Evolutionary conservation across 2,888 invertebrate species (phyloP), one percentile per base, ranked within the genome.

Genomic region (Drosophila ustulata): DNA sequence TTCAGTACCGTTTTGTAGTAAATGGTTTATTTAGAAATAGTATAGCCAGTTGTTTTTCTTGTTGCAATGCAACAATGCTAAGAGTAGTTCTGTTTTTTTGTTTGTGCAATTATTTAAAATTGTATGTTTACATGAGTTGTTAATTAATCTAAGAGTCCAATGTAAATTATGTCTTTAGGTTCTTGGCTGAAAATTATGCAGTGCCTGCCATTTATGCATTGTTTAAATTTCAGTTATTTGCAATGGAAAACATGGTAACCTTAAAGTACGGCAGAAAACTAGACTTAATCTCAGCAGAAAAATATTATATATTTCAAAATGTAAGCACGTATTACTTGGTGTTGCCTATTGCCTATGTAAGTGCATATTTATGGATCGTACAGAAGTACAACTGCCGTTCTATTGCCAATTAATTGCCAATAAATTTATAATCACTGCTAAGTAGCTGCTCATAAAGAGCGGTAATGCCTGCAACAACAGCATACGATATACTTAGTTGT

Each of bases 361-460:
- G n/a, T n/a, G 37, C 37, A 11, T 37, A 37, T n/a, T n/a, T 5
- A n/a, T 37, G 4, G 11, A 37, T n/a, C n/a, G 37, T n/a, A 37
- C 5, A 28, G n/a, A n/a, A 39, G 25, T 25, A 37, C 9, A 1
- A 11, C 34, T 7, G n/a, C 8, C 1, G n/a, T 43, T 51, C 32
- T 25, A 51, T 51, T 11, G 51, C 7, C 57, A 57, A 58, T 64
- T 45, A 64, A 34, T 57, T 50, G 13, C 26, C 34, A 58, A 43
- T 64, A 43, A 45, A 50, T 47, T 43, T 50, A 57, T 57, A 57
- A 64, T 57, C 49, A n/a, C 30, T 18, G 43, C 32, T 57, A 25
- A 41, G 18, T 34, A 26, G 32, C 4, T 34, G 25, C n/a, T n/a
- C 34, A 28, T 30, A 49, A 61, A 43, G 18, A 18, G 25, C 25